Base-by-base conservation (phyloP, 2,113 vertebrate species). In the Carlito syrichta region DNA sequence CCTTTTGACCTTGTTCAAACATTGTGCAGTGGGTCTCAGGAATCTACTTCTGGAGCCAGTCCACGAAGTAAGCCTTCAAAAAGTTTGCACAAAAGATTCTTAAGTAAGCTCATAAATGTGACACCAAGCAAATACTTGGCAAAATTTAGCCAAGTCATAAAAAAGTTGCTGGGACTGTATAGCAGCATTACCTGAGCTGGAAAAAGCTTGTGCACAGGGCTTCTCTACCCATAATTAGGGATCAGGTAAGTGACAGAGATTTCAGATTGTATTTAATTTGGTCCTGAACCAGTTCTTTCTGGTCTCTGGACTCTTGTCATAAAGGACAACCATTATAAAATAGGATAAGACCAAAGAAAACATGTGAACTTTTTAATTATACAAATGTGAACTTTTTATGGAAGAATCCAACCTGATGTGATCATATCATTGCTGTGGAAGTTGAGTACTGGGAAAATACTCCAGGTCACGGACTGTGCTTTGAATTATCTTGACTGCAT, bases 81-180 rank as follows among this genome's bases (percentile, higher is more conserved):
- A 98, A 94, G 74, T 97, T 97, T 98, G 96, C 97, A 98, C 81
- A 96, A 98, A 98, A 97, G 92, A 98, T 97, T 97, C 92, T 98
- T 98, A 98, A 98, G 98, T 96, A 85, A 98, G 86, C 95, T 98
- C 98, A 96, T 98, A 98, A 98, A 98, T 96, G 97, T 96, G 97
- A 97, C 97, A 98, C 97, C 96, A 87, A 96, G 97, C 81, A 94
- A 97, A 98, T 97, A 88, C 88, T 98, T 98, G 98, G 97, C 96
- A 98, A 97, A 98, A 96, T 97, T 73, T 83, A 86, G 79, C 89
- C 19, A 89, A 86, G 92, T 93, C 95, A 96, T 98, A 98, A 98
- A 98, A 23, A 73, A 85, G 38, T 58, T 48, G 30, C 92, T 96
- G 97, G 77, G 96, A 85, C 96, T 95, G 96, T 96, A 96, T 5